phyloP scores from a whole-genome alignment of 2,113 vertebrate species.

The Corythaixoides concolor region DNA sequence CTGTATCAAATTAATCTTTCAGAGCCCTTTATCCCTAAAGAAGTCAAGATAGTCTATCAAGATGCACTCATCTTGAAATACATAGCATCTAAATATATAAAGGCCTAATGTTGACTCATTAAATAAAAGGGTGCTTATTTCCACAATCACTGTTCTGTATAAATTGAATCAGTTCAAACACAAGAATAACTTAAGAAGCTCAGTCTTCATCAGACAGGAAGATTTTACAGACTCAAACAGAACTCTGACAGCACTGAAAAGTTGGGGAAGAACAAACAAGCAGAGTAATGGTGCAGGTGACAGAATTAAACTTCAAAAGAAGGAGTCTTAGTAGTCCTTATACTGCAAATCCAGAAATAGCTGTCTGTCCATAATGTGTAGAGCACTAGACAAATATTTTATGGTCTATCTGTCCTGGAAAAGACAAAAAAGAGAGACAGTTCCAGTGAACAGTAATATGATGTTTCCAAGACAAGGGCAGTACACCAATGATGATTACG shows the following conservation, averaged over 20 bases:
- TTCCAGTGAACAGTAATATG: not conserved
- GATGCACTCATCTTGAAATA: not conserved
- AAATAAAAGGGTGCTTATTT: not conserved
- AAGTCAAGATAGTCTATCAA: not conserved
- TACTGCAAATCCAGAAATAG: not conserved
- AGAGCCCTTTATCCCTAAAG: not conserved
- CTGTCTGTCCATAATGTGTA: not conserved
- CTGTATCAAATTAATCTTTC: not conserved
- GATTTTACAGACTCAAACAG: not conserved
- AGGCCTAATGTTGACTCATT: not conserved
- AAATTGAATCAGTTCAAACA: not conserved
- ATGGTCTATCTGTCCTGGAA: not conserved
- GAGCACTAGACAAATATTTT: not conserved
- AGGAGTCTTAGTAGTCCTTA: not conserved
- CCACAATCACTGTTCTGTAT: not conserved
- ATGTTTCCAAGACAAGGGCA: not conserved
- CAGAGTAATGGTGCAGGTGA: not conserved
- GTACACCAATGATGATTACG: not conserved
- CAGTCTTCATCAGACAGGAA: not conserved
- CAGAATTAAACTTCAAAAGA: not conserved
- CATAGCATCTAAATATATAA: not conserved
- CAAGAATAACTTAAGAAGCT: not conserved
- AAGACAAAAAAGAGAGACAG: not conserved
- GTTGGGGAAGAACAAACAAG: not conserved
- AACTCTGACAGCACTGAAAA: not conserved